Evolutionary conservation across 2,888 invertebrate genomes (phyloP).

Genomic region (Xanthia icteritia): DNA sequence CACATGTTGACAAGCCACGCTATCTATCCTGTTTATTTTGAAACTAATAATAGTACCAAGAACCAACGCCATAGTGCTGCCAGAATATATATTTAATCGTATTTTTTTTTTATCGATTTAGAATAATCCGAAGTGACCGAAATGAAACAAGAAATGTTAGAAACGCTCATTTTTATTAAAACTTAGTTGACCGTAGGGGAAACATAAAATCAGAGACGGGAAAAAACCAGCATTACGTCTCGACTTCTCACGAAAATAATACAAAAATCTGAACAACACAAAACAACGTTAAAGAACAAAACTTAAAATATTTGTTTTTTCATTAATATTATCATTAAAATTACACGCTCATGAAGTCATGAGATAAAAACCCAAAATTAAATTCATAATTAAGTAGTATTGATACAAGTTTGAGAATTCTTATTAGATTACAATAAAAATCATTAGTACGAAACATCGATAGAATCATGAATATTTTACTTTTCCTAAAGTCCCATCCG

Average conservation of each 20-base stretch:
- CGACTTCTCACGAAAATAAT: slow-evolving; percentile 24
- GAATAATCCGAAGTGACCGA: neutral
- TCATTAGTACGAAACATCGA: no score
- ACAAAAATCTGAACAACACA: slow-evolving; percentile 44
- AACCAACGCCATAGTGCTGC: neutral
- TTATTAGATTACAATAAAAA: slow-evolving; percentile 5
- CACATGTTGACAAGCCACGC: neutral
- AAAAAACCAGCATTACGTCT: slow-evolving; percentile 48
- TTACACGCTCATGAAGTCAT: slow-evolving; percentile 3
- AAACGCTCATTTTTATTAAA: slow-evolving; percentile 55
- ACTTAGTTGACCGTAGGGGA: slow-evolving; percentile 20
- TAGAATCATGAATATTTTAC: no score
- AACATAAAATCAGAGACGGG: slow-evolving; percentile 44
- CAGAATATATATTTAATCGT: neutral
- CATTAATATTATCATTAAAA: slow-evolving; percentile 19
- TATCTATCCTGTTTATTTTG: slow-evolving; percentile 24
- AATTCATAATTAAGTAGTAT: slow-evolving; percentile 11
- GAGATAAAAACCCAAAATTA: slow-evolving; percentile 29
- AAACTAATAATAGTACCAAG: neutral
- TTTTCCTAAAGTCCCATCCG: slow-evolving; percentile 1
- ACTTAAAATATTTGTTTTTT: slow-evolving; percentile 7
- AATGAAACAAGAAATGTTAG: slow-evolving; percentile 43
- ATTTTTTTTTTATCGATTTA: neutral
- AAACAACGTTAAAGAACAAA: slow-evolving; percentile 23
- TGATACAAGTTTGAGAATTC: slow-evolving; percentile 24